Evolutionary conservation across 2,113 vertebrate genomes (phyloP).

Genomic region (Rhinolophus sinicus): DNA sequence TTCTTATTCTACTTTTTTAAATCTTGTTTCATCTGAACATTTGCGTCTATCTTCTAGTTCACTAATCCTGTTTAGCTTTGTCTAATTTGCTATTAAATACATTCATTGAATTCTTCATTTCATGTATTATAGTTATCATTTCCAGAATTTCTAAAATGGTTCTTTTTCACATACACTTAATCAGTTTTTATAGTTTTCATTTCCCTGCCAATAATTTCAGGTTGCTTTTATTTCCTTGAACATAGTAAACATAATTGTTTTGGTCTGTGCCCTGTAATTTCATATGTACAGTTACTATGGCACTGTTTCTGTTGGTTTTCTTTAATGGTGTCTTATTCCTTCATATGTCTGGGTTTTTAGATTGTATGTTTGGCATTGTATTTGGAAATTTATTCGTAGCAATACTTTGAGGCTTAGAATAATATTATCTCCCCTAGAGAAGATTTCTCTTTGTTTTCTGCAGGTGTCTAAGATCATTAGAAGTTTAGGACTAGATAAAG

Average conservation of each 20-base stretch:
- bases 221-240: background rate
- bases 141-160: background rate
- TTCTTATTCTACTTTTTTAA: background rate
- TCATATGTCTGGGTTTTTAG: background rate
- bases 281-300: background rate
- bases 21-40: background rate
- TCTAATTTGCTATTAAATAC: constrained; percentile 8
- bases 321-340: background rate
- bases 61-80: background rate
- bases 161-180: background rate
- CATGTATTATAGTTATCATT: background rate
- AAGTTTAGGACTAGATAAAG: background rate
- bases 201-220: background rate
- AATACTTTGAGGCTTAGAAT: background rate
- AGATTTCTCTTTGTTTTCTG: background rate
- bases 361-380: background rate
- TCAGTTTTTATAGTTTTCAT: constrained; percentile 35
- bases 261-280: background rate
- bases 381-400: constrained; percentile 7
- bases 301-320: background rate
- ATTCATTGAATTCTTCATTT: constrained; percentile 37
- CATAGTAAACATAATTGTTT: background rate
- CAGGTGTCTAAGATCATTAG: background rate
- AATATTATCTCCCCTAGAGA: background rate
- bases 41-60: background rate